A percentile compares a stretch with the other conserved stretches of the same genome.
Evolutionary conservation across 2,113 vertebrate genomes (phyloP).

Genomic region (Tinamus guttatus): DNA sequence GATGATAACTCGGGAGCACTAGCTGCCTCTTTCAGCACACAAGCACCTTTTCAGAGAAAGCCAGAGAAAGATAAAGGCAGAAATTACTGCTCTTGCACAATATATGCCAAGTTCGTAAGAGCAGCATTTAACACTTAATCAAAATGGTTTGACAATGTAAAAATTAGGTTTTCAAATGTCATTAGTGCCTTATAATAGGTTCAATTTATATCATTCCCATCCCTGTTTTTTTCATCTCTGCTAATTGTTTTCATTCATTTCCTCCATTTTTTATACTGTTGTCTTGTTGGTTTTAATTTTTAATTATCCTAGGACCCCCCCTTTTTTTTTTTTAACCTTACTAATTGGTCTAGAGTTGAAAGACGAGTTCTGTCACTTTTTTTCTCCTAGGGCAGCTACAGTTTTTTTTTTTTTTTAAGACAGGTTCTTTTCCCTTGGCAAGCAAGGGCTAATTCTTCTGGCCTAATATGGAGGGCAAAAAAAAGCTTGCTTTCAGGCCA

Average conservation of each 20-base stretch:
- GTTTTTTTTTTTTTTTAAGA: constrained; percentile 21
- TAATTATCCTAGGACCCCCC: constrained; percentile 73
- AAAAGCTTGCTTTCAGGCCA: not conserved
- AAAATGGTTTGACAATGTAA: constrained; percentile 78
- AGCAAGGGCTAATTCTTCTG: not conserved
- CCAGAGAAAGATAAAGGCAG: constrained; percentile 26
- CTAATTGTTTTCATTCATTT: constrained; percentile 79
- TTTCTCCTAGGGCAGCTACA: constrained; percentile 15
- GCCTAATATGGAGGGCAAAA: not conserved
- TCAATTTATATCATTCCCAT: constrained; percentile 78
- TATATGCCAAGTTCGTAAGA: constrained; percentile 60
- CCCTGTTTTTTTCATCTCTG: constrained; percentile 64
- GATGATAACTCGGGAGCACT: not conserved
- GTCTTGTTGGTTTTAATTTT: constrained; percentile 80
- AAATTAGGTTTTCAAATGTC: constrained; percentile 80
- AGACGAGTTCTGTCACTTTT: constrained; percentile 50
- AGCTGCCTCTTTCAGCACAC: not conserved
- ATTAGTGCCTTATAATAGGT: constrained; percentile 79
- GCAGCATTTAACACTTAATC: constrained; percentile 76
- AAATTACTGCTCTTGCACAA: constrained; percentile 56
- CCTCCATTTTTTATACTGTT: constrained; percentile 81
- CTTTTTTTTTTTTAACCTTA: constrained; percentile 54
- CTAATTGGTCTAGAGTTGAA: constrained; percentile 64
- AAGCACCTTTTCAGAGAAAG: constrained; percentile 52
- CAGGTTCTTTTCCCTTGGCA: not conserved